Percentiles rank a stretch among this genome's conserved stretches.
Conservation (phyloP, 35 echinoderm and acorn worm genomes). For the Heliocidaris erythrogramma region DNA sequence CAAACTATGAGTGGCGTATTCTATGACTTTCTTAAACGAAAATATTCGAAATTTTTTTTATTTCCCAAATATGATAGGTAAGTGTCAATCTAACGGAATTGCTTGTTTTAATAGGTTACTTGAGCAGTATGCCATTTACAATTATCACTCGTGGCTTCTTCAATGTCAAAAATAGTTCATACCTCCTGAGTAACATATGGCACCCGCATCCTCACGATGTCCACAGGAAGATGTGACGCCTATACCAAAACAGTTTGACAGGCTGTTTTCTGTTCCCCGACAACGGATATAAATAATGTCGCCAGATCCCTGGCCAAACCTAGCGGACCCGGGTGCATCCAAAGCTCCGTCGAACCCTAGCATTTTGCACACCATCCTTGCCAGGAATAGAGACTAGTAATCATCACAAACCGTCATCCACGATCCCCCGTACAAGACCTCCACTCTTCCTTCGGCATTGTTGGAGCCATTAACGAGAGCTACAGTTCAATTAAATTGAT, state of each 20-base stretch:
- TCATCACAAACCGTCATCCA: not conserved
- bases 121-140: too few relatives aligned
- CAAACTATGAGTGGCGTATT: too few relatives aligned
- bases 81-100: too few relatives aligned
- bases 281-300: not conserved
- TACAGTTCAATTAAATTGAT: too few relatives aligned
- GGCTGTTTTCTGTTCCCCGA: not conserved
- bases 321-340: not conserved
- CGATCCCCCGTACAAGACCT: not conserved
- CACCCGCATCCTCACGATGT: too few relatives aligned
- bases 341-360: not conserved
- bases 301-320: constrained; percentile 32
- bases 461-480: too few relatives aligned
- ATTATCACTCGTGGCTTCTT: too few relatives aligned
- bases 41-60: too few relatives aligned
- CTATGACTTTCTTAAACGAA: too few relatives aligned
- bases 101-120: too few relatives aligned
- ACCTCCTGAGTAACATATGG: not conserved
- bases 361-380: not conserved
- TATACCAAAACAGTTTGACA: not conserved
- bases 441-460: not conserved
- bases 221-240: too few relatives aligned
- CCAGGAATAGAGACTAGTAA: not conserved
- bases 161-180: not conserved
- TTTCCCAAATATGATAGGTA: too few relatives aligned